A percentile compares a stretch with the other conserved stretches of the same genome.
Evolutionary conservation across 2,113 vertebrate genomes (phyloP).

Genomic region (Ranitomeya variabilis): DNA sequence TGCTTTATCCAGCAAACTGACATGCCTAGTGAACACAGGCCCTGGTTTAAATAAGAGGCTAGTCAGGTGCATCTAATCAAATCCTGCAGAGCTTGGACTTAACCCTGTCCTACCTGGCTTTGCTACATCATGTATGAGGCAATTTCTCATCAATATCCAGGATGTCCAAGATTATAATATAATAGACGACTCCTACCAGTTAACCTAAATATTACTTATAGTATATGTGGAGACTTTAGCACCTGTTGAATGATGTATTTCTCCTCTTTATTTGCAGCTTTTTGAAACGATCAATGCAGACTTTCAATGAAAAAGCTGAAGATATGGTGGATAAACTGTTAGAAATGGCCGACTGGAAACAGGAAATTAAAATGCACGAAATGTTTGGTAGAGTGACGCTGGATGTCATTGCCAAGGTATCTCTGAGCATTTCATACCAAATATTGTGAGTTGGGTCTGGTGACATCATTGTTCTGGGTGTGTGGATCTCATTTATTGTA

Average conservation of each 20-base stretch:
- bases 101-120: no score
- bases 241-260: background rate
- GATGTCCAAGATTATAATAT: no score
- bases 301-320: slow-evolving; percentile 79
- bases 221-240: no score
- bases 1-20: no score
- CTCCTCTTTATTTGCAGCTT: slow-evolving; percentile 64
- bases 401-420: slow-evolving; percentile 77
- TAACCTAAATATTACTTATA: no score
- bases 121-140: no score
- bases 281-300: slow-evolving; percentile 73
- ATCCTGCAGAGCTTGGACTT: no score
- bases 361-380: slow-evolving; percentile 71
- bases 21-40: no score
- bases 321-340: slow-evolving; percentile 74
- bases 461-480: background rate
- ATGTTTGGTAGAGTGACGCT: slow-evolving; percentile 73
- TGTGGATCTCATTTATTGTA: background rate
- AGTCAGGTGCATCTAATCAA: no score
- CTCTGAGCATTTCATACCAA: background rate
- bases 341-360: slow-evolving; percentile 75
- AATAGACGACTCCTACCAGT: no score
- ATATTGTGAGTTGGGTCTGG: background rate
- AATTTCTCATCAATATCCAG: no score
- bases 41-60: no score